Conservation (phyloP, 2,888 invertebrate genomes). For the Hedychridium roseum region DNA sequence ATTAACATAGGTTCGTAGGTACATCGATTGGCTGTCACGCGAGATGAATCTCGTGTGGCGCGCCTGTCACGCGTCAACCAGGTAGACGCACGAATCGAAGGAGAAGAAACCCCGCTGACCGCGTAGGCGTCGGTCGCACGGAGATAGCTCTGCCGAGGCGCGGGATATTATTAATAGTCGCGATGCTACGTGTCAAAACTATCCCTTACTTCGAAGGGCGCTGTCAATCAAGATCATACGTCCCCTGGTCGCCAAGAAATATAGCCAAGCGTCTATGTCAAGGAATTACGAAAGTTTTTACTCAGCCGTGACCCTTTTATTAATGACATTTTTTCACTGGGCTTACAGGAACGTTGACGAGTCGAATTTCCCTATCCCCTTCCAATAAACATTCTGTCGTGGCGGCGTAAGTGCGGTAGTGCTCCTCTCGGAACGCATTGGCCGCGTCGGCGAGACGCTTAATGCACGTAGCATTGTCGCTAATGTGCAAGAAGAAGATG, state of each 20-base stretch:
- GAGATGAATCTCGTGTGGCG: conserved; percentile 31
- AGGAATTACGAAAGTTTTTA: conserved; percentile 9
- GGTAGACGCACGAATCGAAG: conserved; percentile 26
- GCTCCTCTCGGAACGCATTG: too few relatives aligned
- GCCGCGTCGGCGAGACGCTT: conserved; percentile 25
- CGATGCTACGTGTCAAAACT: conserved; percentile 25
- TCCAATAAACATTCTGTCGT: conserved; percentile 23
- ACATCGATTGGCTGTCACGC: conserved; percentile 36
- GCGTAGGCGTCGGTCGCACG: conserved; percentile 43
- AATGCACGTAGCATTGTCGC: conserved; percentile 41
- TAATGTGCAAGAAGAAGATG: conserved; percentile 54
- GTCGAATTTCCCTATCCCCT: conserved; percentile 2
- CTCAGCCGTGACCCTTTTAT: neutral
- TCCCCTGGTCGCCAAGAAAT: conserved; percentile 20
- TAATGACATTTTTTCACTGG: too few relatives aligned
- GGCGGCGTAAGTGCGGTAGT: conserved; percentile 34
- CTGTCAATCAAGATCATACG: conserved; percentile 27
- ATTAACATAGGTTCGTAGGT: too few relatives aligned
- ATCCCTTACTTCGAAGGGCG: conserved; percentile 8
- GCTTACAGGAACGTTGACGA: too few relatives aligned
- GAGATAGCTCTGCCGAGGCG: conserved; percentile 21
- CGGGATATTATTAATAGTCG: conserved; percentile 49
- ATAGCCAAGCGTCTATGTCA: too few relatives aligned
- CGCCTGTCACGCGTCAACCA: conserved; percentile 47
- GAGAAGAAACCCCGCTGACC: conserved; percentile 44